A percentile compares a stretch with the other conserved stretches of the same genome.
phyloP scores from a whole-genome alignment of 2,113 vertebrate genomes.

The Gymnarchus niloticus region DNA sequence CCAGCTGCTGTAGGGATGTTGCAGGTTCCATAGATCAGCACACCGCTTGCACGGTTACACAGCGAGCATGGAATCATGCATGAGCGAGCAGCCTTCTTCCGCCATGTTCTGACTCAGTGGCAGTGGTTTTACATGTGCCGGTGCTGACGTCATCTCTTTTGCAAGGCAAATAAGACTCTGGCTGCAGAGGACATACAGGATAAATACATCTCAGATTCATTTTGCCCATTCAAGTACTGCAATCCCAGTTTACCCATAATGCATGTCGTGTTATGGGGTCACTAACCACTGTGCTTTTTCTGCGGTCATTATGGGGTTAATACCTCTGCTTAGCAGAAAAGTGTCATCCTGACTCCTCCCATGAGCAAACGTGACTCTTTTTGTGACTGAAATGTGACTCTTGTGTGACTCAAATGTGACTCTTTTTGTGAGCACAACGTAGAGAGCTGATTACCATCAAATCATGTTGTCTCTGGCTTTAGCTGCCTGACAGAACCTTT shows the following conservation, averaged over 20 bases:
- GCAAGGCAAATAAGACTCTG: neutral
- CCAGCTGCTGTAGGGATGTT: too few species aligned
- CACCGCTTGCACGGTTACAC: neutral
- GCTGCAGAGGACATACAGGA: neutral
- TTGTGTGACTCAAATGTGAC: too few species aligned
- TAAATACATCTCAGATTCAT: neutral
- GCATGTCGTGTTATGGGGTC: neutral
- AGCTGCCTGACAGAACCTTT: neutral
- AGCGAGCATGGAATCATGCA: neutral
- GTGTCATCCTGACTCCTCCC: too few species aligned
- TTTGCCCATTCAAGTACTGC: too few species aligned
- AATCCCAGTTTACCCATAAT: neutral
- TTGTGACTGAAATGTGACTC: too few species aligned
- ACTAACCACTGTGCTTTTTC: neutral
- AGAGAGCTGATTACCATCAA: too few species aligned
- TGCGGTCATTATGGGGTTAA: neutral
- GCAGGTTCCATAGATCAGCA: neutral
- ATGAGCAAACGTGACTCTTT: neutral
- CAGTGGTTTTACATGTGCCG: neutral
- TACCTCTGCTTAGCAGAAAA: neutral
- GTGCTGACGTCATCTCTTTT: neutral
- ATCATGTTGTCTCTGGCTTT: too few species aligned
- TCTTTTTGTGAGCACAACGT: too few species aligned
- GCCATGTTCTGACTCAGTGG: neutral
- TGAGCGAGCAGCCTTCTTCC: too few species aligned